These are phyloP conservation scores for Aurelia sp. DNA, from an alignment of 30 jellyfish, hydroid and myxozoan genomes.

Conservation along the genomic window DNA sequence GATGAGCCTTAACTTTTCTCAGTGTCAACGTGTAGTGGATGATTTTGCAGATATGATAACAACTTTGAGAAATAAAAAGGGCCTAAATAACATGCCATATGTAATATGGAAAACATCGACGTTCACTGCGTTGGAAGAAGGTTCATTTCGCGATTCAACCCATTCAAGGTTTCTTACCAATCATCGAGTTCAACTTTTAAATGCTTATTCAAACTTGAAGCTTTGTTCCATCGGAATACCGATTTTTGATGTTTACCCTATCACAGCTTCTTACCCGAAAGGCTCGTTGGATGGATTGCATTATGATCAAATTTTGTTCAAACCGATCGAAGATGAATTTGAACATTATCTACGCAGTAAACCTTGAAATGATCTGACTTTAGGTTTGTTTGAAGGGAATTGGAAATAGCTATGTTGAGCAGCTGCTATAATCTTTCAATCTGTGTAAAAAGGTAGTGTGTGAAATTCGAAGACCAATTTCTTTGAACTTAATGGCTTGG, in stretches of 20 bases:
- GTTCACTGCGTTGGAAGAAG: slow-evolving; percentile 1
- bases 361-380: neutral
- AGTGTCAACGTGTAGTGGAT: slow-evolving; percentile 10
- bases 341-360: neutral
- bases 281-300: slow-evolving; percentile 16
- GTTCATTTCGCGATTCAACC: neutral
- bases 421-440: too few relatives aligned
- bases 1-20: slow-evolving; percentile 11
- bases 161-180: slow-evolving; percentile 32
- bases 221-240: slow-evolving; percentile 28
- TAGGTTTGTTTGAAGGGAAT: too few relatives aligned
- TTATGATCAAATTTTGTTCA: neutral
- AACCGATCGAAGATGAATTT: slow-evolving; percentile 24
- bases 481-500: too few relatives aligned
- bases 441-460: too few relatives aligned
- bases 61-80: neutral
- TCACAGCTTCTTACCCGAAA: slow-evolving; percentile 24
- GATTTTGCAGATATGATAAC: neutral
- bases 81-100: neutral
- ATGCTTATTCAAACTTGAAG: slow-evolving; percentile 15
- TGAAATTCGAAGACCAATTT: too few relatives aligned
- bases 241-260: slow-evolving; percentile 18
- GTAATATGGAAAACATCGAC: slow-evolving; percentile 71
- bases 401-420: too few relatives aligned
- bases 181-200: slow-evolving; percentile 28